Conservation (phyloP, 2,113 vertebrate genomes). For the Apistogramma diplotaenia region DNA sequence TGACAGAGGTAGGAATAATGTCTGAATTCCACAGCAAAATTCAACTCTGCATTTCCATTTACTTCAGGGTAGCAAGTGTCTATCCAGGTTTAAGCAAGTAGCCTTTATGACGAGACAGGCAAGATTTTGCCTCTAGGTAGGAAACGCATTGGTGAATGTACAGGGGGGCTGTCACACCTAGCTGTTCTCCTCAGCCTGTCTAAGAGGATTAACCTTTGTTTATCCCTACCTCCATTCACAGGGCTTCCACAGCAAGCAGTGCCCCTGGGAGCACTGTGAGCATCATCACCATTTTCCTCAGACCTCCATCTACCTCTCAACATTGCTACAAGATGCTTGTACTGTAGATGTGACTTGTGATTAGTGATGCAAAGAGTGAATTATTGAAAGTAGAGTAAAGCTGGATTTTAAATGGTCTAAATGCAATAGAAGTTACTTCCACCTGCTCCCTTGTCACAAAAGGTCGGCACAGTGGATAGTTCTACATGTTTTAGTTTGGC, state of each 20-base stretch:
- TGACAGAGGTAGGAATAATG: background rate
- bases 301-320: background rate
- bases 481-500: no score
- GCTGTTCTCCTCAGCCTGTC: constrained; percentile 65
- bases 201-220: constrained; percentile 77
- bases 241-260: constrained; percentile 24
- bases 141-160: constrained; percentile 61
- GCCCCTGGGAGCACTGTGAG: constrained; percentile 28
- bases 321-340: background rate
- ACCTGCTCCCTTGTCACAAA: no score
- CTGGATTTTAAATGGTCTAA: background rate
- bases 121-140: constrained; percentile 63
- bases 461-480: no score
- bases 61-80: constrained; percentile 47
- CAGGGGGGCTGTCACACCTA: constrained; percentile 52
- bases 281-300: background rate
- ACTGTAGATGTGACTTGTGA: background rate
- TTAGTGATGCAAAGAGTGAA: background rate
- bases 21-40: constrained; percentile 17
- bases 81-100: constrained; percentile 42
- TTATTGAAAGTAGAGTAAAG: background rate
- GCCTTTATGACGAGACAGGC: constrained; percentile 39
- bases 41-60: constrained; percentile 29
- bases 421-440: no score
- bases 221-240: constrained; percentile 49